These are phyloP conservation scores for Dipodomys spectabilis DNA, from an alignment of 2,113 vertebrate genomes.

Conservation along the genomic window DNA sequence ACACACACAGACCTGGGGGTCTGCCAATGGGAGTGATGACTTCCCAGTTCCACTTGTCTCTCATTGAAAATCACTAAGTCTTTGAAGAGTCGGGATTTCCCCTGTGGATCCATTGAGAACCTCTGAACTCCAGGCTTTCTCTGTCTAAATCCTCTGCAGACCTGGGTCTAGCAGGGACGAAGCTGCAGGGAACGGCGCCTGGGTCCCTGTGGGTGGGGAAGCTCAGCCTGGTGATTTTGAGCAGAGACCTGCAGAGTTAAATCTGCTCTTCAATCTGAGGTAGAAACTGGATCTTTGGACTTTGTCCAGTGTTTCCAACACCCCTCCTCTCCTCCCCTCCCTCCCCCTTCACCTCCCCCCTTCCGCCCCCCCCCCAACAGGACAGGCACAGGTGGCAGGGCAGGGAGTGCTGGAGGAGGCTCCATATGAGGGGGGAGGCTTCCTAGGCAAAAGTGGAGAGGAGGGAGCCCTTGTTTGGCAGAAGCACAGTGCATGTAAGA, in stretches of 20 bases:
- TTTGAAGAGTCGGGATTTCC: neutral
- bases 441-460: fast-evolving
- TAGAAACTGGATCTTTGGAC: neutral
- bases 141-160: too few relatives aligned
- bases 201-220: neutral
- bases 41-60: neutral
- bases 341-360: too few relatives aligned
- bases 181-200: neutral
- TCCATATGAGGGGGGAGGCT: neutral
- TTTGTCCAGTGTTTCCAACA: too few relatives aligned
- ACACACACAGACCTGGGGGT: neutral
- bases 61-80: neutral
- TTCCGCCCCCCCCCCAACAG: too few relatives aligned
- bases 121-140: neutral
- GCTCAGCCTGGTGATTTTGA: neutral
- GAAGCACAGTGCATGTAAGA: fast-evolving
- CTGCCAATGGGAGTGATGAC: neutral
- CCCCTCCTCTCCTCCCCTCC: too few relatives aligned
- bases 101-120: neutral
- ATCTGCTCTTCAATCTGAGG: neutral
- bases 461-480: fast-evolving
- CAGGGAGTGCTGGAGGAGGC: too few relatives aligned
- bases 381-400: fast-evolving
- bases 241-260: neutral
- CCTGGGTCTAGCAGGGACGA: neutral